phyloP scores from a whole-genome alignment of 2,113 vertebrate genomes.

The Scolopax mira region DNA sequence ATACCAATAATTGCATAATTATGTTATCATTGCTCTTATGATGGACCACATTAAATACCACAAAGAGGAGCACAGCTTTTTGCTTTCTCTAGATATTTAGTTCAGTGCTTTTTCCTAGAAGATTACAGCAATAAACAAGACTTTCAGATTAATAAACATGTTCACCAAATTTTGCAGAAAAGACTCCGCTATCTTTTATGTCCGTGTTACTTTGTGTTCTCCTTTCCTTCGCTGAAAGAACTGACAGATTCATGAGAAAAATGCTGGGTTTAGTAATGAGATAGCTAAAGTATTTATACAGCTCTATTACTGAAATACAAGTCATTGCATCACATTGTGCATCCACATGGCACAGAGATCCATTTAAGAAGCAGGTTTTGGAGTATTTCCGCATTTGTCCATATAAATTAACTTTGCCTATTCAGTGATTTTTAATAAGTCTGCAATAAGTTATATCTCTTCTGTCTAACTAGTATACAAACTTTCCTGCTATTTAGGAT shows the following conservation, averaged over 20 bases:
- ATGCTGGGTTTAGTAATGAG: neutral
- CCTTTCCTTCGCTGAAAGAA: neutral
- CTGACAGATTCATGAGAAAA: neutral
- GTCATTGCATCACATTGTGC: neutral
- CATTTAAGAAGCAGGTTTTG: neutral
- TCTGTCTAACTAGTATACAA: neutral
- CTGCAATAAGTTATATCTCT: neutral
- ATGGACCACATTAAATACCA: slow-evolving; percentile 58
- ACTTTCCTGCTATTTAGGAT: neutral
- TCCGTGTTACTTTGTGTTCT: neutral
- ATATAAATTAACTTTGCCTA: neutral
- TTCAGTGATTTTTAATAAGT: neutral
- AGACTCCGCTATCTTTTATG: neutral
- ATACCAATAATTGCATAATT: slow-evolving; percentile 70
- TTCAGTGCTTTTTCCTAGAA: slow-evolving; percentile 49
- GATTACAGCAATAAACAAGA: slow-evolving; percentile 48
- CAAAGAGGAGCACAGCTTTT: slow-evolving; percentile 34
- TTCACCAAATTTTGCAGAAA: neutral
- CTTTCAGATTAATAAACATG: slow-evolving; percentile 15
- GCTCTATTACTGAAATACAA: neutral
- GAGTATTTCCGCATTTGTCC: neutral
- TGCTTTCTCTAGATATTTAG: slow-evolving; percentile 41
- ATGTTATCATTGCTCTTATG: slow-evolving; percentile 54
- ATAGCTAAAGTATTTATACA: neutral
- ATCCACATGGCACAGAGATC: neutral